Evolutionary conservation across 2,113 vertebrate species (phyloP), one percentile per base, ranked within the genome.

Genomic region (Cyprinodon variegatus): DNA sequence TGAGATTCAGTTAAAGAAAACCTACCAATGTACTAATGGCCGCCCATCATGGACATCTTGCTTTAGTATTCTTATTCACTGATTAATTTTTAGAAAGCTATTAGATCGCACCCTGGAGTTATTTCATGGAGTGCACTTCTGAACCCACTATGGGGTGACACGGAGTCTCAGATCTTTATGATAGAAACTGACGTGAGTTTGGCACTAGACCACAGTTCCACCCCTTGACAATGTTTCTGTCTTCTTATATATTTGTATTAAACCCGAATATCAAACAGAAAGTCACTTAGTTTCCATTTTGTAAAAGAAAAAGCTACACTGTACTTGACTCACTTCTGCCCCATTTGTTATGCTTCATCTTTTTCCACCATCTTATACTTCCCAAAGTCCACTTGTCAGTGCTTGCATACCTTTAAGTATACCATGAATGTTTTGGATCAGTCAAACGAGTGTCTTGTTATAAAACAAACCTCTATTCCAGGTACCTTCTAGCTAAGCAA

Each of bases 51-150:
- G 14, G 10, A 67, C 65, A 37, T 64, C 63, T 73, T 72, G 40
- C 36, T 61, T 41, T 65, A 76, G 70, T 65, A 76, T 84, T 79
- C 65, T 61, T 68, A 81, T 77, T 68, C 79, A 85, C 75, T 86
- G 81, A 90, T 89, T 46, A 59, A 72, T 80, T 76, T 89, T 89
- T 88, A 68, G 82, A 78, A 65, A 37, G 0, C 60, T 82, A 85
- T 88, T 84, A 85, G 68, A 60, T 74, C 77, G 61, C 59, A 75
- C 71, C 86, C 84, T 79, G 37, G 9, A 88, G 84, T 85, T 61
- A 66, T 61, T 38, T 38, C n/a, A 13, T 70, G 70, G 36, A 76
- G 82, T 88, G 82, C 53, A 84, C 84, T 86, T 77, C 0, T 84
- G 84, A 88, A 83, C 80, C 72, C 75, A n/a, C 61, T 76, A 29